Evolutionary conservation across 2,797 vertebrate species (phyloP).

Genomic region (Sardinella longiceps): DNA sequence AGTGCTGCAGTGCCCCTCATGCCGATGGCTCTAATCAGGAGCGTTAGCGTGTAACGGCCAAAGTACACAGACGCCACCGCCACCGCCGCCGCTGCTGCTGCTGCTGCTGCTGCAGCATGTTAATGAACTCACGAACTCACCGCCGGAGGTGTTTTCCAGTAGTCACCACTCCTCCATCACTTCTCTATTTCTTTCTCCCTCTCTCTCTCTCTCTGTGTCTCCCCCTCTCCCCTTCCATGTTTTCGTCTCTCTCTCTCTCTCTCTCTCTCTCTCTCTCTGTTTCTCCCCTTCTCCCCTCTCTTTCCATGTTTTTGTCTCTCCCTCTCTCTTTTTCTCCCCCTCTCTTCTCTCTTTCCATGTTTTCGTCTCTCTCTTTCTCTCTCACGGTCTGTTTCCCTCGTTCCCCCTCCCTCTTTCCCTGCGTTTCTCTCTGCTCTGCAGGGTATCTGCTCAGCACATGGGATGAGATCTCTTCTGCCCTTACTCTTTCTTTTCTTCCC

Average conservation of each 20-base stretch:
- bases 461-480: neutral
- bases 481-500: neutral
- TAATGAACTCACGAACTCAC: neutral
- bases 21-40: slow-evolving; percentile 9
- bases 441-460: slow-evolving; percentile 11
- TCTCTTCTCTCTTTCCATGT: too few relatives aligned
- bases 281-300: too few relatives aligned
- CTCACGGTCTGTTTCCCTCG: too few relatives aligned
- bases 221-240: neutral
- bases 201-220: neutral
- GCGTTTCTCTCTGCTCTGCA: neutral
- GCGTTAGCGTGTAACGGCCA: neutral
- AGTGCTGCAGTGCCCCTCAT: neutral
- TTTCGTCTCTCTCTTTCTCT: too few relatives aligned
- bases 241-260: neutral
- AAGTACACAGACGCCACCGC: neutral
- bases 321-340: too few relatives aligned
- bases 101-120: neutral
- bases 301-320: too few relatives aligned
- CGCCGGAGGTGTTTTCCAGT: slow-evolving; percentile 13
- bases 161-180: neutral
- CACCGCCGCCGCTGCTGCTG: neutral
- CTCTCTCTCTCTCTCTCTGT: neutral
- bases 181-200: neutral
- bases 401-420: neutral